Base-by-base conservation (phyloP, 1,140 invertebrate species). In the Mercenaria mercenaria region DNA sequence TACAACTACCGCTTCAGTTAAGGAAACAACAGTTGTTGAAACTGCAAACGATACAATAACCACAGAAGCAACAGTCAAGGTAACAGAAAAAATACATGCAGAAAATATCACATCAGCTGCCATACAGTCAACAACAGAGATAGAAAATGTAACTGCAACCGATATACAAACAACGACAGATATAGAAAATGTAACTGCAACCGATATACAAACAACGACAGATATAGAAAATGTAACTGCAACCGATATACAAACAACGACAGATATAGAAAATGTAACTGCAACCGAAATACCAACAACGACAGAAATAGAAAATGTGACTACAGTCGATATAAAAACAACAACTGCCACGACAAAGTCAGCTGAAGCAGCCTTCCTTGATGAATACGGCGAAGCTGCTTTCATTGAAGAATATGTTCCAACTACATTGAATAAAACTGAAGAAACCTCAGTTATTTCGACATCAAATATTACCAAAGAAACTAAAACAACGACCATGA, bases 321-420 rank as follows among this genome's bases (percentile, higher is more conserved):
- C 56, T 11, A 61, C 61, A 32, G 8, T 72, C 4, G 11, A 72
- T 39, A 39, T 39, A 39, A 23, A 37, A 20, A 79, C 76, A 37
- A 79, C 76, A 3, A 79, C 43, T 20, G 76, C 23, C 11, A 52
- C 76, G 13, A 79, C 76, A 20, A 79, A 79, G 29, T 56, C 76
- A 56, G 47, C 76, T 15, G 76, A 79, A 10, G 13, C 11, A 32
- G 32, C 47, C 15, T 79, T 79, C 15, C 47, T 79, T 32, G 76
- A 79, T 56, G 76, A 79, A 56, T 79, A 79, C 29, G 76, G 50
- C 6, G 76, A 79, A 79, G 76, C 43, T 52, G 43, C 76, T 0
- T 79, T 79, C 26, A 52, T 20, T 79, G 50, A 52, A 56, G 47
- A 52, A 56, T 79, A 52, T 56, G 37, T 52, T n/a, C 76, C 76